A percentile compares a stretch with the other conserved stretches of the same genome.
These are phyloP conservation scores for Zingel zingel DNA, from an alignment of 2,113 vertebrate species.

Conservation along the genomic window DNA sequence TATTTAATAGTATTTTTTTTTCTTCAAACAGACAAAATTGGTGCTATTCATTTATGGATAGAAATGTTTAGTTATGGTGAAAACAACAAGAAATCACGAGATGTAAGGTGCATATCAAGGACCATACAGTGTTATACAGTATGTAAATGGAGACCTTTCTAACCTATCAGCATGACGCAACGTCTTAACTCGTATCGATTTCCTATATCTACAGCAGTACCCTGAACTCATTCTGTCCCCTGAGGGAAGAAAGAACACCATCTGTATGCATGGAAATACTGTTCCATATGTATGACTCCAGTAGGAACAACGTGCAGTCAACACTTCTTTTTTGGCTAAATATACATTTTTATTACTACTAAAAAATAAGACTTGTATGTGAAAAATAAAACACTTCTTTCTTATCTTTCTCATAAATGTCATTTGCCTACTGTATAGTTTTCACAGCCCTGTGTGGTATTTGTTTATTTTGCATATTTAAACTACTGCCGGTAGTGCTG, in stretches of 20 bases:
- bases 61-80: neutral
- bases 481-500: neutral
- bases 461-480: neutral
- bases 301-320: neutral
- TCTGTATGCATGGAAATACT: constrained; percentile 55
- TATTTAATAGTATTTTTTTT: neutral
- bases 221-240: constrained; percentile 42
- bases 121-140: neutral
- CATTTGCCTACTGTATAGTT: neutral
- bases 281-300: constrained; percentile 70
- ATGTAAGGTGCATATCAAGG: neutral
- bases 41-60: neutral
- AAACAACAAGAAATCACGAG: neutral
- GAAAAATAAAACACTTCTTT: neutral
- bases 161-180: constrained; percentile 46
- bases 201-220: constrained; percentile 43
- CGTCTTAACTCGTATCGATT: constrained; percentile 60
- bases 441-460: neutral
- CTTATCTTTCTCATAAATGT: neutral
- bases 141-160: constrained; percentile 54
- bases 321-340: constrained; percentile 16
- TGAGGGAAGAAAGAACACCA: constrained; percentile 31
- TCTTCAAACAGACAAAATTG: neutral
- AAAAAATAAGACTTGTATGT: neutral
- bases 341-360: neutral